Conservation (phyloP, 1,140 invertebrate genomes). For the Dendrolimus kikuchii region DNA sequence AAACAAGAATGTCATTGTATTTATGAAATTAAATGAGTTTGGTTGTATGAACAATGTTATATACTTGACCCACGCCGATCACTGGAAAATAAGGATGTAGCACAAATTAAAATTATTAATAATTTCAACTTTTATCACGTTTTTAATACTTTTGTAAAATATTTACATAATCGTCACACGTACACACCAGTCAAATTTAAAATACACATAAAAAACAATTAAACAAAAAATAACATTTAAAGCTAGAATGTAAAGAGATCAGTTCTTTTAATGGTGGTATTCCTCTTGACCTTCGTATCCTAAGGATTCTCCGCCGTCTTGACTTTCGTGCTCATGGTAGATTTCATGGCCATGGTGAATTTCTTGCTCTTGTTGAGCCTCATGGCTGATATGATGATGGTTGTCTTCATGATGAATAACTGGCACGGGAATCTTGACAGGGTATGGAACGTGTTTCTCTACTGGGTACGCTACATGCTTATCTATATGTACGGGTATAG, state of each 20-base stretch:
- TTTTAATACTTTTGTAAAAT: constrained; percentile 62
- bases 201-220: constrained; percentile 48
- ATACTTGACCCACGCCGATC: too few species aligned
- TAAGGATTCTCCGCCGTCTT: constrained; percentile 21
- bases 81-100: too few species aligned
- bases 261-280: constrained; percentile 48
- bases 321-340: constrained; percentile 33
- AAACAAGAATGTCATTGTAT: too few species aligned
- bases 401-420: constrained; percentile 63
- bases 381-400: constrained; percentile 35
- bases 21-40: too few species aligned
- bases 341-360: constrained; percentile 32
- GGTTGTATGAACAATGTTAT: too few species aligned
- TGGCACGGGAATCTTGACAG: constrained; percentile 72
- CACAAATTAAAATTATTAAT: too few species aligned
- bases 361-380: constrained; percentile 40
- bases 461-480: constrained; percentile 77
- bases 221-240: constrained; percentile 71
- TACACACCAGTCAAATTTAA: constrained; percentile 40
- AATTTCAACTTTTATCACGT: constrained; percentile 21
- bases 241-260: constrained; percentile 70
- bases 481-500: constrained; percentile 74
- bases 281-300: constrained; percentile 34
- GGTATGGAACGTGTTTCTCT: constrained; percentile 74
- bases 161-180: constrained; percentile 44